Evolutionary conservation across 2,797 vertebrate genomes (phyloP), one percentile per base, ranked within the genome.

Genomic region (Coreius guichenoti): DNA sequence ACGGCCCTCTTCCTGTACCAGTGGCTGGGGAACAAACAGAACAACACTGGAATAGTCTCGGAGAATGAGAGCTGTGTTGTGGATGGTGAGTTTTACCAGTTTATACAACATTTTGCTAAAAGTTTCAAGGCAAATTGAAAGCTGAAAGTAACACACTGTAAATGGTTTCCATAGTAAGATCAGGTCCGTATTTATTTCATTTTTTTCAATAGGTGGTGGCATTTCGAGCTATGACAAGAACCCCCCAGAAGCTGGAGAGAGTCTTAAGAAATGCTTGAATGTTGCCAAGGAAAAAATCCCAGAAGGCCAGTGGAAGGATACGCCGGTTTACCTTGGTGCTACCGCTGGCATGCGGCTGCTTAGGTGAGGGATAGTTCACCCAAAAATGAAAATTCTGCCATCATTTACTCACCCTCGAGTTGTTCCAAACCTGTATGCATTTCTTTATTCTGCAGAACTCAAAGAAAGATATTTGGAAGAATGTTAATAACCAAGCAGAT

Each of bases 331-430:
- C 88, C 91, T 97, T 80, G 96, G 96, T 0, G 96, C 96, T 81
- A 97, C 96, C 0, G 96, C 96, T 0, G 96, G 96, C 89, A 97
- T 97, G 96, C 92, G 96, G 21, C 92, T 97, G 70, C 94, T 97
- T 1, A 82, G 49, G 84, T 93, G 11, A 43, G 39, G 39, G 39
- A 43, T 11, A 43, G 43, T 43, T 43, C 43, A 11, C 9, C 43
- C 43, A 43, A 43, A 43, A 43, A 43, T 43, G 43, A 43, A 43
- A 43, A 2, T 9, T 43, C 8, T 0, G 8, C 9, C 39, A 43
- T 43, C 8, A 14, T 21, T 5, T 29, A 21, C 31, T 43, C 39
- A 43, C 8, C 39, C 8, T 43, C 9, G 9, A 43, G 39, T 43
- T 43, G 8, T 43, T 43, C 39, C 39, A 43, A 43, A 43, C 9